phyloP scores from a whole-genome alignment of 2,113 vertebrate species.

The human region GRCh38 chr5:62320001-62320500 shows the following conservation, averaged over 20 bases:
- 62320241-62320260: neutral
- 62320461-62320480: neutral
- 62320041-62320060: neutral
- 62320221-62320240: neutral
- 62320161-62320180: neutral
- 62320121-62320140: constrained; percentile 4
- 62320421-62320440: neutral
- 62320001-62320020: neutral
- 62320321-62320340: neutral
- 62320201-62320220: constrained; percentile 25
- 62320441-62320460: constrained; percentile 5
- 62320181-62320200: neutral
- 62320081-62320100: neutral
- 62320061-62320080: neutral
- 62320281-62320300: neutral
- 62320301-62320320: neutral
- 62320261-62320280: neutral
- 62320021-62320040: neutral
- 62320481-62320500: neutral
- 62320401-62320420: neutral
- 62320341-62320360: neutral
- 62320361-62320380: neutral
- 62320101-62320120: neutral
- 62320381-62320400: neutral
- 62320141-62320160: neutral